phyloP scores from a whole-genome alignment of 1,140 invertebrate genomes.

The Zaprionus kolodkinae region DNA sequence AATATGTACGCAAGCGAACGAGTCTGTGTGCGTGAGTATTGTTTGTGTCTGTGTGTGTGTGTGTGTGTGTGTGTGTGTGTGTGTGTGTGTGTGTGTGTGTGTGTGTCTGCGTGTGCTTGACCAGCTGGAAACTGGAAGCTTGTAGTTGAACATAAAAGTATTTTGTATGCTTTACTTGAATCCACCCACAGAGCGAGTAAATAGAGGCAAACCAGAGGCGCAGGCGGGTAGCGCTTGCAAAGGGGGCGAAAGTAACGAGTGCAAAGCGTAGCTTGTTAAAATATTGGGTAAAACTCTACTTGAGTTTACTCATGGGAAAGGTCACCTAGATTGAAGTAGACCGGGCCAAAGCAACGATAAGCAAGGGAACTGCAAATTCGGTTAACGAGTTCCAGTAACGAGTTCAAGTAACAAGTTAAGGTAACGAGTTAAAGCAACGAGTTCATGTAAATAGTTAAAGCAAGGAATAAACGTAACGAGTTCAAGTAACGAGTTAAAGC shows the following conservation, averaged over 20 bases:
- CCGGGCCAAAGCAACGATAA: background rate
- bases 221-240: background rate
- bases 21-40: background rate
- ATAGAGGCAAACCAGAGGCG: background rate
- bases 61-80: conserved; percentile 10
- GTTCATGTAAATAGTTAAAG: too few species aligned
- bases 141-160: conserved; percentile 32
- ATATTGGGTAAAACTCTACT: background rate
- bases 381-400: background rate
- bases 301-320: background rate
- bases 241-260: background rate
- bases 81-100: conserved; percentile 4
- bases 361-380: background rate
- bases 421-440: background rate
- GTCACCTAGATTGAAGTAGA: background rate
- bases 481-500: background rate
- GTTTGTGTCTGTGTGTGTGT: conserved; percentile 6
- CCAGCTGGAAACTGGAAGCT: conserved; percentile 22
- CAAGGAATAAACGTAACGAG: too few species aligned
- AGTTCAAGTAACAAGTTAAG: background rate
- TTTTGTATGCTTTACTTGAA: conserved; percentile 18
- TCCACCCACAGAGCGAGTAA: background rate
- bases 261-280: background rate
- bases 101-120: background rate
- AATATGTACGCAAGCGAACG: conserved; percentile 42